Evolutionary conservation across 2,888 invertebrate species (phyloP), one percentile per base, ranked within the genome.

Genomic region (Drosophila cognata): DNA sequence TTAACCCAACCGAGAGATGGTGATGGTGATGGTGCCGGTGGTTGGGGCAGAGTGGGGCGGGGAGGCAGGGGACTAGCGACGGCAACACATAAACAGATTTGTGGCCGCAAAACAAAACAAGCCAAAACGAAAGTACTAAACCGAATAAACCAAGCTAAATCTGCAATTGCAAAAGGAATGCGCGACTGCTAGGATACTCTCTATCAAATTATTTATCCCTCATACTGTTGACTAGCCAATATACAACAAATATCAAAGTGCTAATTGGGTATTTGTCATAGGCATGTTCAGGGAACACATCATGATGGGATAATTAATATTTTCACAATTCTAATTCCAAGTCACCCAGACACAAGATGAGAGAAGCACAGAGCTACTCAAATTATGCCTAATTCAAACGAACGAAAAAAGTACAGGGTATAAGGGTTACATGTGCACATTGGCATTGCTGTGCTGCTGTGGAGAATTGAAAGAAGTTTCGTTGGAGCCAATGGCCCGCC

Each of bases 11-110:
- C 58, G 43, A 41, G 46, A 36, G 56, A 38, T 11, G 18, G 52
- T 21, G 56, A 38, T 11, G 18, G 52, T 21, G 21, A 16, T 65
- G 74, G 38, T 35, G 11, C 16, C 48, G 48, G 48, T 10, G 48
- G 48, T 13, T 33, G 52, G 51, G 11, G 36, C 41, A 25, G 10
- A 31, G 6, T 38, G 35, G 21, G 21, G 31, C 6, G 11, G 1
- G 10, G 10, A 33, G 33, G 33, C 0, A 33, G 4, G 4, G 33
- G 33, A 33, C 33, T 33, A 11, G 60, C 68, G 48, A 58, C 36
- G 36, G 48, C 53, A 59, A 48, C 79, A 60, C 66, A 88, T 88
- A 88, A 84, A 84, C 84, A 88, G 88, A 84, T 88, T 84, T 84
- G 79, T 84, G 71, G 74, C 69, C 71, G 68, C 81, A 84, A 56